Evolutionary conservation across 2,888 invertebrate species (phyloP).

Genomic region (Crossocerus cetratus): DNA sequence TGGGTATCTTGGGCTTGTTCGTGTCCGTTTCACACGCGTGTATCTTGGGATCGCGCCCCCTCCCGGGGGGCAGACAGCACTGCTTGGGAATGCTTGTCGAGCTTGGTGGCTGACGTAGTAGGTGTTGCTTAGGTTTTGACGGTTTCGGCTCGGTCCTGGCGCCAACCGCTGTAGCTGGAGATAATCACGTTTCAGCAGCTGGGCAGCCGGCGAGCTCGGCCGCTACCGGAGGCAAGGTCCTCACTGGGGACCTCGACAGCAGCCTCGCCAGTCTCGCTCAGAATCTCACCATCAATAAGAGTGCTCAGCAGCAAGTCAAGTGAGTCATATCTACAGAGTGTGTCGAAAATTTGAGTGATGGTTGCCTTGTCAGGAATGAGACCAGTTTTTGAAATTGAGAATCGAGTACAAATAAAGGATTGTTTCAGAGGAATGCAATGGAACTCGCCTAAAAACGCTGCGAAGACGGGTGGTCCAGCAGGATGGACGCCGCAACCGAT

Average conservation of each 20-base stretch:
- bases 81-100: conserved; percentile 38
- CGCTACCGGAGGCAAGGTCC: conserved; percentile 83
- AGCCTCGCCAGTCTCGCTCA: conserved; percentile 95
- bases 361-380: not conserved
- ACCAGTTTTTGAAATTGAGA: not conserved
- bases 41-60: not conserved
- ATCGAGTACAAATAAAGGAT: not conserved
- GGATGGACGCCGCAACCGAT: conserved; percentile 93
- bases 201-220: conserved; percentile 72
- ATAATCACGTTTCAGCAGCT: conserved; percentile 72
- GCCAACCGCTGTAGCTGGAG: conserved; percentile 76
- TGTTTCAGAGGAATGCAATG: conserved; percentile 90
- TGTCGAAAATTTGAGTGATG: not conserved
- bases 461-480: conserved; percentile 84
- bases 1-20: too few relatives aligned
- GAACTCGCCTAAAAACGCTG: conserved; percentile 93
- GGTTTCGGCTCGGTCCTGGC: conserved; percentile 85
- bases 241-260: conserved; percentile 95
- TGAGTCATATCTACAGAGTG: conserved; percentile 80
- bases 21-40: not conserved
- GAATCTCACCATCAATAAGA: conserved; percentile 92
- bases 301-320: conserved; percentile 84
- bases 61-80: not conserved
- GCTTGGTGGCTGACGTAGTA: conserved; percentile 58
- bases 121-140: conserved; percentile 82